These are phyloP conservation scores for Melipona quadrifasciata DNA, from an alignment of 1,140 invertebrate genomes.

Conservation along the genomic window DNA sequence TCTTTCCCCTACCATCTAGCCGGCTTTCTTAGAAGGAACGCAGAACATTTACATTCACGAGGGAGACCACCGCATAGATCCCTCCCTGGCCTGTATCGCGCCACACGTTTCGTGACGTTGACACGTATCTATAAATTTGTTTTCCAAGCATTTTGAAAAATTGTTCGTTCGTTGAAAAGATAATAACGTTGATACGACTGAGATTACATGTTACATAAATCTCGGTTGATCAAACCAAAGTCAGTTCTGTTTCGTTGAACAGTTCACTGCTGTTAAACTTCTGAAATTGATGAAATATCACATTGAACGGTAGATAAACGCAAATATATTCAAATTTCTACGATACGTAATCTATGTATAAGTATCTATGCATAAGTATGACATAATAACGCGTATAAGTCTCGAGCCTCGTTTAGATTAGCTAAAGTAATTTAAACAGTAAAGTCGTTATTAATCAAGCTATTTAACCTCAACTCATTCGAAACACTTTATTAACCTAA, in stretches of 20 bases:
- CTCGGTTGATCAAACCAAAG: neutral
- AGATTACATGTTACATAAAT: neutral
- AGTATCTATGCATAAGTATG: no score
- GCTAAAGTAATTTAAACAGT: no score
- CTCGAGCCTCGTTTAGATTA: neutral
- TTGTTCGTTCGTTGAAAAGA: neutral
- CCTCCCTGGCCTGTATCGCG: conserved; percentile 11
- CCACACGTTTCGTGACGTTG: neutral
- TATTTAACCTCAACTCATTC: neutral
- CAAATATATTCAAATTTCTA: no score
- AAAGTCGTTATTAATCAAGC: neutral
- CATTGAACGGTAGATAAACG: no score
- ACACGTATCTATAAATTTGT: neutral
- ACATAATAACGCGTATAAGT: neutral
- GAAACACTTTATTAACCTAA: no score
- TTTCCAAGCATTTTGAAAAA: neutral
- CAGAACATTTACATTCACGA: conserved; percentile 62
- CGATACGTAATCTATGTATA: neutral
- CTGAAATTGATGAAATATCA: no score
- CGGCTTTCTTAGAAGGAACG: conserved; percentile 54
- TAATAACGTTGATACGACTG: neutral
- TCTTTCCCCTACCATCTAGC: neutral
- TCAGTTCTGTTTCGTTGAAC: neutral
- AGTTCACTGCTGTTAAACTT: no score
- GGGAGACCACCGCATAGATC: conserved; percentile 48